A percentile compares a stretch with the other conserved stretches of the same genome.
These are phyloP conservation scores for Dufourea novaeangliae DNA, from an alignment of 1,140 invertebrate genomes.

Conservation along the genomic window DNA sequence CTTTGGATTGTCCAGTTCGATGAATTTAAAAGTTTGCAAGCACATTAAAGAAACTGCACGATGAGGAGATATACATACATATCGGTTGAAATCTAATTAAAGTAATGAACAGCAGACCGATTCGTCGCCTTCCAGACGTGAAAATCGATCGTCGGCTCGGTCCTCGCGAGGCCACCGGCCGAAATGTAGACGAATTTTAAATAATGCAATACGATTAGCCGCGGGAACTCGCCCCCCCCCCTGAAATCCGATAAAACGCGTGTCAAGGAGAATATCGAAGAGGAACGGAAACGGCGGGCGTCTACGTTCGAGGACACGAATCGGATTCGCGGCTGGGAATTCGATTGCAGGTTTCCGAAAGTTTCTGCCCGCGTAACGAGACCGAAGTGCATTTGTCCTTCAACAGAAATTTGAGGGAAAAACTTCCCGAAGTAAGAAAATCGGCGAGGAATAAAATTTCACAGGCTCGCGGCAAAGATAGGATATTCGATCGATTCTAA, in stretches of 20 bases:
- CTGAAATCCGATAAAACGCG: background rate
- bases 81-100: background rate
- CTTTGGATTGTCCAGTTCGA: too few species aligned
- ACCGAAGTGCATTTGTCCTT: slow-evolving; percentile 22
- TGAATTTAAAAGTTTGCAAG: too few species aligned
- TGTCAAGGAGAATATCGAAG: slow-evolving; percentile 16
- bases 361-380: slow-evolving; percentile 2
- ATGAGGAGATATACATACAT: background rate
- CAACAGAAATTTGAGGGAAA: too few species aligned
- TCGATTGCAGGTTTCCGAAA: slow-evolving; percentile 17
- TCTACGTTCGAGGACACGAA: too few species aligned
- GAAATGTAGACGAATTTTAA: background rate
- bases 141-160: background rate
- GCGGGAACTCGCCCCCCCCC: background rate
- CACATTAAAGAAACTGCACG: too few species aligned
- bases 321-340: slow-evolving; percentile 12
- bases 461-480: too few species aligned
- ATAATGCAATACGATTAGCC: background rate
- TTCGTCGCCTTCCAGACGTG: background rate
- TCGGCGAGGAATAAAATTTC: too few species aligned
- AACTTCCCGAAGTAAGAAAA: too few species aligned
- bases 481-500: too few species aligned
- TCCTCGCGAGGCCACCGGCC: background rate
- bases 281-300: background rate
- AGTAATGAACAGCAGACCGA: background rate